Evolutionary conservation across 2,113 vertebrate species (phyloP).

Genomic region (Ramphastos sulfuratus): DNA sequence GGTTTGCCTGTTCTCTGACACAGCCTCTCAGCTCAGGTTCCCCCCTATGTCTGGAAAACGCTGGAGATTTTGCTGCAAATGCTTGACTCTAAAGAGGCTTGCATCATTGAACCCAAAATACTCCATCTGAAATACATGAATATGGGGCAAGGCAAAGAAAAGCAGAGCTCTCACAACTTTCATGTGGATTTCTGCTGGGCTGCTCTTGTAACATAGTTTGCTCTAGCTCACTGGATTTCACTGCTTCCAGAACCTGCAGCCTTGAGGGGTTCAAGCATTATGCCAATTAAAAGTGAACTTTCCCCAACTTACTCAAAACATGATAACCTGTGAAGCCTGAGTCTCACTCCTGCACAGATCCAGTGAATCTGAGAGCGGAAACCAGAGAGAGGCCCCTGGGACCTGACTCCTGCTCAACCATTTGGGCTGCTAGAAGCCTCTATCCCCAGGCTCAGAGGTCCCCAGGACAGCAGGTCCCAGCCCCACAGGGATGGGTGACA

Average conservation of each 20-base stretch:
- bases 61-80: not conserved
- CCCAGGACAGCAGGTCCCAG: not conserved
- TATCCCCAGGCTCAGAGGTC: not conserved
- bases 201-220: not conserved
- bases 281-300: not conserved
- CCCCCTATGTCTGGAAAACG: not conserved
- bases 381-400: not conserved
- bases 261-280: not conserved
- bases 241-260: not conserved
- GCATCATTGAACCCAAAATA: not conserved
- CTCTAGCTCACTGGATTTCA: not conserved
- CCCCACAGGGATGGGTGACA: not conserved
- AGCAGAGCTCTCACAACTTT: not conserved
- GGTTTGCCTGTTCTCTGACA: fast-evolving
- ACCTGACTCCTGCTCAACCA: not conserved
- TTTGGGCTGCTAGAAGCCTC: not conserved
- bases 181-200: not conserved
- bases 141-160: not conserved
- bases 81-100: not conserved
- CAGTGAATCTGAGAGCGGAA: not conserved
- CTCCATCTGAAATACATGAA: not conserved
- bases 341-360: not conserved
- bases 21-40: not conserved
- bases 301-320: not conserved
- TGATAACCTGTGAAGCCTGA: not conserved